These are phyloP conservation scores for Anguilla marmorata DNA, from an alignment of 2,797 vertebrate genomes.

Conservation along the genomic window DNA sequence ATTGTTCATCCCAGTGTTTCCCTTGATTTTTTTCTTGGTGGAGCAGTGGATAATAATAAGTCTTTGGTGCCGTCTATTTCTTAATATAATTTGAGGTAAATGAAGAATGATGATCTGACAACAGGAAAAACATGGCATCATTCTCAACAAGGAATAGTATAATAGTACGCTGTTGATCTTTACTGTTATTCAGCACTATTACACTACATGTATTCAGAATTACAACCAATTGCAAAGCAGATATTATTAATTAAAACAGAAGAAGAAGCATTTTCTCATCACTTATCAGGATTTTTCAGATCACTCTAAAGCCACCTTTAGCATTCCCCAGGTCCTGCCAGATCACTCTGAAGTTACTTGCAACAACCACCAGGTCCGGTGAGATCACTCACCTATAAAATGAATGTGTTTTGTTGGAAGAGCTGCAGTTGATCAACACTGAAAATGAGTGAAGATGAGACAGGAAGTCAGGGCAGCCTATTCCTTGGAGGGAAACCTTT, in stretches of 20 bases:
- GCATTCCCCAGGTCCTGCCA: not conserved
- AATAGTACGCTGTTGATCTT: too few species aligned
- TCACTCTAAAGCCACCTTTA: not conserved
- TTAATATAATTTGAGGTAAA: too few species aligned
- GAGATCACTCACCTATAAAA: not conserved
- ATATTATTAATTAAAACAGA: not conserved
- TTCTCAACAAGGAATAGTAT: too few species aligned
- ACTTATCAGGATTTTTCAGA: not conserved
- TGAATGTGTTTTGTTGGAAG: not conserved
- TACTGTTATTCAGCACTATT: too few species aligned
- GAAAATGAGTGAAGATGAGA: not conserved
- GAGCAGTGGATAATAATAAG: too few species aligned
- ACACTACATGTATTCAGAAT: not conserved
- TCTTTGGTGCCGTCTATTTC: too few species aligned
- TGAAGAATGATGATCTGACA: too few species aligned
- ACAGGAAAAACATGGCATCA: too few species aligned
- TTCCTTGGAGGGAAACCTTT: not conserved
- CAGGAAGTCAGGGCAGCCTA: not conserved
- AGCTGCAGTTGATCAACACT: not conserved
- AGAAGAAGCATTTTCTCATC: not conserved
- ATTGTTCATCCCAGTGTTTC: too few species aligned
- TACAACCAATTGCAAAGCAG: not conserved
- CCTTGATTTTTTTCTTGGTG: too few species aligned
- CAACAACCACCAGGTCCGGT: not conserved
- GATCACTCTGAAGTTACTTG: not conserved